A percentile compares a stretch with the other conserved stretches of the same genome.
phyloP scores from a whole-genome alignment of 2,113 vertebrate species.

The Plecturocebus donacophilus region DNA sequence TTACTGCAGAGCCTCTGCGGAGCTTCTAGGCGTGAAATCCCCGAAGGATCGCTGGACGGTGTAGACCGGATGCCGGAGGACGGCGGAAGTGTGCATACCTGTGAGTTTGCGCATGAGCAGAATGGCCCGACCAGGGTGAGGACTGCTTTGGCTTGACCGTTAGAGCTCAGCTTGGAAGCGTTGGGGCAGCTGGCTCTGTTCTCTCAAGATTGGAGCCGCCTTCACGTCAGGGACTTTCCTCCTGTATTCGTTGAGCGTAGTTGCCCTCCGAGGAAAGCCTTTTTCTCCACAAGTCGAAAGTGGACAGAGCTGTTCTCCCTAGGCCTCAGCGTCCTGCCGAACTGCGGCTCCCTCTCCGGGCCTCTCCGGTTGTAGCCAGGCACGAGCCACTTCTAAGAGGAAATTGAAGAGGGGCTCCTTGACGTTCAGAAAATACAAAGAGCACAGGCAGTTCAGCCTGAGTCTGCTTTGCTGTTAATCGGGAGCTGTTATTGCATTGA shows the following conservation, averaged over 20 bases:
- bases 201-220: neutral
- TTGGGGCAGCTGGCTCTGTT: neutral
- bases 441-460: neutral
- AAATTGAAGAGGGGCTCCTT: neutral
- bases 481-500: rapidly evolving
- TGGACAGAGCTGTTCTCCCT: neutral
- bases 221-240: neutral
- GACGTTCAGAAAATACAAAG: neutral
- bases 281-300: neutral
- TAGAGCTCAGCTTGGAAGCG: neutral
- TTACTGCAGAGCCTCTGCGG: neutral
- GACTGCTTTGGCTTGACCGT: neutral
- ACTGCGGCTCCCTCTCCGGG: neutral
- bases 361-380: neutral
- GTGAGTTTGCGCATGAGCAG: neutral
- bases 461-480: neutral
- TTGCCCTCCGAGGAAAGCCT: neutral
- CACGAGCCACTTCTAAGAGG: neutral
- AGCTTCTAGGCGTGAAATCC: rapidly evolving
- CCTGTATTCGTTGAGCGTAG: neutral
- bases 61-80: neutral
- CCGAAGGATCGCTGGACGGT: neutral
- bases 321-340: no score
- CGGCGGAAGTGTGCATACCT: rapidly evolving
- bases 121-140: rapidly evolving